A percentile compares a stretch with the other conserved stretches of the same genome.
These are phyloP conservation scores for Listronotus bonariensis DNA, from an alignment of 1,140 invertebrate genomes.

Conservation along the genomic window DNA sequence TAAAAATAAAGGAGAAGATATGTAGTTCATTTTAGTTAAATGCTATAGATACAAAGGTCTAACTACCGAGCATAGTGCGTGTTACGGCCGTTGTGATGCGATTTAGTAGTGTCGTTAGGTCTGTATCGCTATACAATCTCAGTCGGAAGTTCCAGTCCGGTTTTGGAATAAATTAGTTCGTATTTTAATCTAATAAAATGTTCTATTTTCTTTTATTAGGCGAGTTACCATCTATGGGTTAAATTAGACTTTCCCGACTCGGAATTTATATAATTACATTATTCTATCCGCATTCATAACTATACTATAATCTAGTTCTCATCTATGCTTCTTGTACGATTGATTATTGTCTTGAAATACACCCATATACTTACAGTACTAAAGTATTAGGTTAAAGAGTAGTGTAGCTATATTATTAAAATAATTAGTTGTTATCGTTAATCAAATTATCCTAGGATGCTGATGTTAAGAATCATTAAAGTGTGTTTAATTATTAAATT, in stretches of 20 bases:
- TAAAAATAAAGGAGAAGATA: conserved; percentile 27
- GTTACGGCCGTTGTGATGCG: conserved; percentile 26
- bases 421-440: too few species aligned
- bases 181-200: conserved; percentile 40
- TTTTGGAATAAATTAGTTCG: conserved; percentile 43
- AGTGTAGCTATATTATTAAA: too few species aligned
- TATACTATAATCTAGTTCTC: background rate
- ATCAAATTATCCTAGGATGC: too few species aligned
- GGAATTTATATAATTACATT: conserved; percentile 13
- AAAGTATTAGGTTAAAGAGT: too few species aligned
- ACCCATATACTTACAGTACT: too few species aligned
- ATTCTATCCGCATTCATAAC: conserved; percentile 11
- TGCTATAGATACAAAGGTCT: conserved; percentile 31
- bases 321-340: background rate
- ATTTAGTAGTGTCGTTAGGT: conserved; percentile 35
- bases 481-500: too few species aligned
- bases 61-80: conserved; percentile 33
- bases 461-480: too few species aligned
- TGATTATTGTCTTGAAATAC: too few species aligned
- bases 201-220: conserved; percentile 33
- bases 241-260: conserved; percentile 4
- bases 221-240: conserved; percentile 32
- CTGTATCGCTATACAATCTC: conserved; percentile 36
- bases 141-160: conserved; percentile 41
- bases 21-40: conserved; percentile 32